Evolutionary conservation across 2,888 invertebrate genomes (phyloP), one percentile per base, ranked within the genome.

Genomic region (Matsumyia berberina): DNA sequence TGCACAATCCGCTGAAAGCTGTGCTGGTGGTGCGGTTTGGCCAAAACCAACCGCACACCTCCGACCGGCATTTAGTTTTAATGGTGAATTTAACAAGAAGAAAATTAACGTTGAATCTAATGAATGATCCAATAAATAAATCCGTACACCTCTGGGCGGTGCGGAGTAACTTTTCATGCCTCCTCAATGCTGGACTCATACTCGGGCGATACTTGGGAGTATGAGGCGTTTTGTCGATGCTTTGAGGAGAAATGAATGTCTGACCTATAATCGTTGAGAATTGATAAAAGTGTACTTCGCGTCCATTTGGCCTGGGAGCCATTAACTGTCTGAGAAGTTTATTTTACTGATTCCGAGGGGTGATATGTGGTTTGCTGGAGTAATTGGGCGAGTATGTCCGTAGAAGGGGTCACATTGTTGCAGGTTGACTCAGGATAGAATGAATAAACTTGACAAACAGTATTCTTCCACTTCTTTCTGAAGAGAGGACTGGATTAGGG

Each of bases 111-210:
- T 60, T 51, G 6, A 42, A 55, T 57, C 69, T 57, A 69, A 72
- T 58, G 49, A 72, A 72, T 31, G 39, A 72, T 72, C 72, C 60
- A 72, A 72, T 72, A 72, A 72, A 72, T 72, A 72, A 72, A 51
- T 72, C 15, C 29, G 8, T 9, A 31, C 37, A 51, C 58, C 60
- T 39, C 0, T 37, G 29, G 29, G 72, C n/a, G 49, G 11, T 29
- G 37, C 6, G 60, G 11, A 15, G 49, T 15, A 11, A 60, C 49
- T 17, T 29, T 49, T 60, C 72, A 51, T 60, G 58, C n/a, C n/a
- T 24, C 24, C 24, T 24, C 1, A 24, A 24, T 24, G 2, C 4
- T 24, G 4, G 24, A 24, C 24, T 1, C 24, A 24, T 24, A 24
- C 24, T 24, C 4, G 24, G 24, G 24, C 1, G 4, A 24, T 24